Percentiles rank a stretch among this genome's conserved stretches.
Evolutionary conservation across 2,888 invertebrate species (phyloP).

Genomic region (Holacanthella duospinosa): DNA sequence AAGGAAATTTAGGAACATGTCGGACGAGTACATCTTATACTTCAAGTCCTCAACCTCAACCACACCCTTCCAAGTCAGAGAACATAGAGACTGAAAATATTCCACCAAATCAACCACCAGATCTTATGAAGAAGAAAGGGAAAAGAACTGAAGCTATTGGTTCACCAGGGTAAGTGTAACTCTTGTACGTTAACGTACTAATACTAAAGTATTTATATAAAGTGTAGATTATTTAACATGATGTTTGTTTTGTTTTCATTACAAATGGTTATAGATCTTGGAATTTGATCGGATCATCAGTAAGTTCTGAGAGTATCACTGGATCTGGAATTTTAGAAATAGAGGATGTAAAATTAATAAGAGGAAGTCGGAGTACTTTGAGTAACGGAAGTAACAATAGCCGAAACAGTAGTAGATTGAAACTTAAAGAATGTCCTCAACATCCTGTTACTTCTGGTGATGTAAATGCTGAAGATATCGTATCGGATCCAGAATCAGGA

Average conservation of each 20-base stretch:
- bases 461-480: neutral
- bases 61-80: neutral
- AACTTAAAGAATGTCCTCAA: neutral
- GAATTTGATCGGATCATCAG: neutral
- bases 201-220: no score
- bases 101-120: no score
- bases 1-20: no score
- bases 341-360: neutral
- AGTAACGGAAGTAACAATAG: neutral
- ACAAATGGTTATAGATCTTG: neutral
- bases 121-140: no score
- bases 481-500: conserved; percentile 7
- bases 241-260: no score
- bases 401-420: neutral
- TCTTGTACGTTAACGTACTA: no score
- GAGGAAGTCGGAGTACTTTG: neutral
- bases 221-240: no score
- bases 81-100: neutral
- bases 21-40: no score
- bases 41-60: no score
- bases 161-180: no score
- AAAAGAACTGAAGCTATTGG: no score
- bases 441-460: no score
- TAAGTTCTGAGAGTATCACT: neutral
- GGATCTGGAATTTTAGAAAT: neutral